Percentiles rank a stretch among this genome's conserved stretches.
These are phyloP conservation scores for Drosophila suzukii DNA, from an alignment of 1,140 invertebrate genomes.

Conservation along the genomic window DNA sequence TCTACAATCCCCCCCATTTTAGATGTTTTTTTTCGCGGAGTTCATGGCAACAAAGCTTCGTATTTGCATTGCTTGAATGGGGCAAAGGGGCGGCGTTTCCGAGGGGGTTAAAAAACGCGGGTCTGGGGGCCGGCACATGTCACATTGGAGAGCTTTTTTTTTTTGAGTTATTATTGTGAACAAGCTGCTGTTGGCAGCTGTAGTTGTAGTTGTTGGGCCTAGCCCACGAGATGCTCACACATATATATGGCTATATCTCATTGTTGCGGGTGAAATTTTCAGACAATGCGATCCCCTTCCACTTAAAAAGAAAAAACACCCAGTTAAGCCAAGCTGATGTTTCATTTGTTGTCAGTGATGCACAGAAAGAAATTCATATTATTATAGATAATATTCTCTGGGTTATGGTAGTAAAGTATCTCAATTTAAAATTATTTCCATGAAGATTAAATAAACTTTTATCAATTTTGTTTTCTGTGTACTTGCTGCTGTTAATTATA, in stretches of 20 bases:
- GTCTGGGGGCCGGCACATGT: constrained; percentile 34
- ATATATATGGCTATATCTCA: constrained; percentile 35
- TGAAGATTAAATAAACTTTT: no score
- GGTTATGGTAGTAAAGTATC: no score
- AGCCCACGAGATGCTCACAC: constrained; percentile 27
- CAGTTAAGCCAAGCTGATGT: neutral
- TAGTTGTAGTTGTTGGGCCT: constrained; percentile 31
- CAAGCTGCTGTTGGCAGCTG: constrained; percentile 26
- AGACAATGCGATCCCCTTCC: constrained; percentile 38
- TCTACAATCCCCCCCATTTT: neutral
- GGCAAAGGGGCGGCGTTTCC: neutral
- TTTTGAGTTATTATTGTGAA: constrained; percentile 53
- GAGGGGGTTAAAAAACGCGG: neutral
- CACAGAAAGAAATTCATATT: constrained; percentile 4
- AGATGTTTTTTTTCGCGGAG: constrained; percentile 31
- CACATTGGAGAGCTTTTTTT: constrained; percentile 53
- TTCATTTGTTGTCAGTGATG: neutral
- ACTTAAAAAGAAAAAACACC: constrained; percentile 11
- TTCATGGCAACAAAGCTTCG: constrained; percentile 46
- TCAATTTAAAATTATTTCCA: no score
- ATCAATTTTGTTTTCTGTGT: neutral
- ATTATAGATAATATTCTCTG: neutral
- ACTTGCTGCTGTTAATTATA: constrained; percentile 57
- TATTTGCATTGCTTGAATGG: constrained; percentile 35
- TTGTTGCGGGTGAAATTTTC: constrained; percentile 77